A percentile compares a stretch with the other conserved stretches of the same genome.
These are phyloP conservation scores for Phortica okadai DNA, from an alignment of 2,888 invertebrate genomes.

Conservation along the genomic window DNA sequence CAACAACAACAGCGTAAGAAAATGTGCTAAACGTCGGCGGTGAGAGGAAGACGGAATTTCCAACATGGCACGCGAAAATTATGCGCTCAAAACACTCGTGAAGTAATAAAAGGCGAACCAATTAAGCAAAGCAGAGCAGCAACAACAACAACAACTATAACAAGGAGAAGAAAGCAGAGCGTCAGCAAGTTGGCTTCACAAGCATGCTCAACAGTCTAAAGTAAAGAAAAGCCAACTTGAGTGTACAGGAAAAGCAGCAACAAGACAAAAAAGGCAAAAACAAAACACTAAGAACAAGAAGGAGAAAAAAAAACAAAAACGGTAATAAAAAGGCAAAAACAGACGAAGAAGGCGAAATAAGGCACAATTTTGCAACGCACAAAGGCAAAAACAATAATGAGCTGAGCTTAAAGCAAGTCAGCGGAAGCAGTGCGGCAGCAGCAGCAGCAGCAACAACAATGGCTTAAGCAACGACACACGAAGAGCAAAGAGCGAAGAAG, in stretches of 20 bases:
- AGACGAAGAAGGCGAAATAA: slow-evolving; percentile 42
- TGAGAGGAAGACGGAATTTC: background rate
- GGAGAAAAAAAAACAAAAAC: background rate
- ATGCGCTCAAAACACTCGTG: slow-evolving; percentile 58
- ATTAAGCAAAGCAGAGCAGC: slow-evolving; percentile 64
- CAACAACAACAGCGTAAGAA: background rate
- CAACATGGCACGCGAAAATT: slow-evolving; percentile 46
- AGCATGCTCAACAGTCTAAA: background rate
- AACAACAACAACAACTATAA: slow-evolving; percentile 56
- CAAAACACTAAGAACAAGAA: slow-evolving; percentile 34
- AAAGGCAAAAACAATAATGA: slow-evolving; percentile 25
- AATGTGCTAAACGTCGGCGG: slow-evolving; percentile 9
- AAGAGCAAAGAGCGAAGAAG: background rate
- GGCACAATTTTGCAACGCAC: slow-evolving; percentile 25
- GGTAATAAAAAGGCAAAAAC: slow-evolving; percentile 28
- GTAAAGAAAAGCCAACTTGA: slow-evolving; percentile 23
- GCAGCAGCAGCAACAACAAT: slow-evolving; percentile 27
- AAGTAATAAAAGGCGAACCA: slow-evolving; percentile 71
- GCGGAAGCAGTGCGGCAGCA: slow-evolving; percentile 6
- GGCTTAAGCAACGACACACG: slow-evolving; percentile 6
- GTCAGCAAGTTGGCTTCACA: background rate
- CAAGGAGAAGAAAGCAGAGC: background rate
- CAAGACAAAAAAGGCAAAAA: slow-evolving; percentile 42
- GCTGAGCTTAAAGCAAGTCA: background rate
- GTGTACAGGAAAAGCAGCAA: slow-evolving; percentile 56